These are phyloP conservation scores for Drosophila anomalata DNA, from an alignment of 2,888 invertebrate species.

Conservation along the genomic window DNA sequence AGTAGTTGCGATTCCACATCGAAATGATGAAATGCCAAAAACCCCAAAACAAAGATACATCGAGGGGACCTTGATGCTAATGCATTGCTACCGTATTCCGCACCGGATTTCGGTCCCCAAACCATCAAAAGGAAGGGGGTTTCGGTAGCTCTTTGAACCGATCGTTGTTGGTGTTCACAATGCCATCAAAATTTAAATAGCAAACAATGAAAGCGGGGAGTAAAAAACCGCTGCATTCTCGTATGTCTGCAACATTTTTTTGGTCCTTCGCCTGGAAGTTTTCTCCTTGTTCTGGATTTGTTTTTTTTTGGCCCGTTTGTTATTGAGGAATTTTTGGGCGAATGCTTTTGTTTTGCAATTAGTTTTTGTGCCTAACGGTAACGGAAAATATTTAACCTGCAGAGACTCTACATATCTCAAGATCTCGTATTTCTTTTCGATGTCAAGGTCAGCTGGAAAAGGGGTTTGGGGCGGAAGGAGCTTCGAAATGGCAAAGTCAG, in stretches of 20 bases:
- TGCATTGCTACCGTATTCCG: slow-evolving; percentile 70
- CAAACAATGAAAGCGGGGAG: slow-evolving; percentile 40
- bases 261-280: slow-evolving; percentile 10
- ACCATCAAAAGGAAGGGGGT: background rate
- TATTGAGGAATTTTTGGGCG: slow-evolving; percentile 25
- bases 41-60: slow-evolving; percentile 41
- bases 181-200: slow-evolving; percentile 80
- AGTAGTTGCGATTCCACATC: slow-evolving; percentile 7
- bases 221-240: slow-evolving; percentile 57
- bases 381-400: slow-evolving; percentile 10
- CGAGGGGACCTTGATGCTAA: slow-evolving; percentile 58
- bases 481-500: background rate
- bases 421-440: slow-evolving; percentile 15
- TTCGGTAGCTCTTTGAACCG: slow-evolving; percentile 66
- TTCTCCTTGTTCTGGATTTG: slow-evolving; percentile 16
- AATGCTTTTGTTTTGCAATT: slow-evolving; percentile 60
- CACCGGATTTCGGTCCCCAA: slow-evolving; percentile 30
- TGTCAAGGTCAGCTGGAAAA: slow-evolving; percentile 65
- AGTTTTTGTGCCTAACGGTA: slow-evolving; percentile 54
- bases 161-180: slow-evolving; percentile 71
- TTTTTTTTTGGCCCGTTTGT: slow-evolving; percentile 4
- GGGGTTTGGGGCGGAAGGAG: background rate
- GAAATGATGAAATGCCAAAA: slow-evolving; percentile 70
- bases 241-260: slow-evolving; percentile 76
- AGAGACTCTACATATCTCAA: background rate